phyloP scores from a whole-genome alignment of 2,113 vertebrate genomes.

The Motacilla tschutschensis region DNA sequence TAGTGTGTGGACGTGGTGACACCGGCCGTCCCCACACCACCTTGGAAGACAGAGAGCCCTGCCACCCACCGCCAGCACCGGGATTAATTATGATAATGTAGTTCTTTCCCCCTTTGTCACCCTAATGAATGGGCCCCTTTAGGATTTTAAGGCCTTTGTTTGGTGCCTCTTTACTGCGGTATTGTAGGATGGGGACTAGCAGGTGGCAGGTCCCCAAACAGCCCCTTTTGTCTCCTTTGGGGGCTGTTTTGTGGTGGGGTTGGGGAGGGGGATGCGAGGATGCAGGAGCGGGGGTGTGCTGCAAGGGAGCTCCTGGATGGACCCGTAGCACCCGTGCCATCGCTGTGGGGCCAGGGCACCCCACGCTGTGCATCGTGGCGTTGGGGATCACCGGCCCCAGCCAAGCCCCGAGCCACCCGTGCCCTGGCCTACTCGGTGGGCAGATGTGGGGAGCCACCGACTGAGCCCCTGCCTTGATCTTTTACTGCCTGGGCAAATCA shows the following conservation, averaged over 20 bases:
- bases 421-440: neutral
- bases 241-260: slow-evolving; percentile 54
- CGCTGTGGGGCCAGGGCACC: accelerated
- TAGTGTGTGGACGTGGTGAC: slow-evolving; percentile 71
- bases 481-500: slow-evolving; percentile 65
- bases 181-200: slow-evolving; percentile 85
- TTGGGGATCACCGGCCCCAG: accelerated
- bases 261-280: slow-evolving; percentile 20
- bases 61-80: slow-evolving; percentile 87
- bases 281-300: slow-evolving; percentile 18
- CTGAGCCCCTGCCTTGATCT: slow-evolving; percentile 57
- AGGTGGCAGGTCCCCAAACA: slow-evolving; percentile 88
- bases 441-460: slow-evolving; percentile 20
- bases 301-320: neutral
- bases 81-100: slow-evolving; percentile 97
- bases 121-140: slow-evolving; percentile 91
- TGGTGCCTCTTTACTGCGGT: slow-evolving; percentile 83
- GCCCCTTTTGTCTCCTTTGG: slow-evolving; percentile 76
- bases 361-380: neutral
- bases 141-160: slow-evolving; percentile 90
- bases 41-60: slow-evolving; percentile 70
- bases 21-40: slow-evolving; percentile 61
- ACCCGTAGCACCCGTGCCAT: neutral
- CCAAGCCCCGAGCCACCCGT: accelerated
- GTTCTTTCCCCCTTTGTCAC: slow-evolving; percentile 92